phyloP scores from a whole-genome alignment of 1,140 invertebrate genomes.

The Thalassaphorura encarpata region DNA sequence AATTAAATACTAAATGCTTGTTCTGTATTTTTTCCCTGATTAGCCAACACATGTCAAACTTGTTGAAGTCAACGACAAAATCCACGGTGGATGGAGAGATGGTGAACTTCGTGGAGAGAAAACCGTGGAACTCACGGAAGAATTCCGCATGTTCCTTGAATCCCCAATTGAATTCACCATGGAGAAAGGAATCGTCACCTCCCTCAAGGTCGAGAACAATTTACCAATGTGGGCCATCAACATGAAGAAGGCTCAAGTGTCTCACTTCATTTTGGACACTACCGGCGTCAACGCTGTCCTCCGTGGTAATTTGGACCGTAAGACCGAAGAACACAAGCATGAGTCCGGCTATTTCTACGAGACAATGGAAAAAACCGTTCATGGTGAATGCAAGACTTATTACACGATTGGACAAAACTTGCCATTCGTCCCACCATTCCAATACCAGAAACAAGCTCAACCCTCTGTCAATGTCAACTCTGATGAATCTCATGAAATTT shows the following conservation, averaged over 20 bases:
- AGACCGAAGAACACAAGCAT: conserved; percentile 20
- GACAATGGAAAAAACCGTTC: conserved; percentile 23
- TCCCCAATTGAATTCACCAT: conserved; percentile 12
- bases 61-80: conserved; percentile 19
- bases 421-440: conserved; percentile 17
- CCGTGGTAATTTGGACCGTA: conserved; percentile 29
- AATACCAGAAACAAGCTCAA: conserved; percentile 15
- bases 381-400: conserved; percentile 25
- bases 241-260: conserved; percentile 27
- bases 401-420: conserved; percentile 30
- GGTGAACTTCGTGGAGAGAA: conserved; percentile 9
- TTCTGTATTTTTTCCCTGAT: conserved; percentile 1
- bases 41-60: conserved; percentile 17
- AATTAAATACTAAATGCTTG: no score
- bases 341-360: conserved; percentile 30
- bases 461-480: background rate
- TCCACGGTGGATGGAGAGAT: conserved; percentile 17
- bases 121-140: background rate
- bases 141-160: conserved; percentile 18
- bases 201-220: conserved; percentile 12
- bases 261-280: conserved; percentile 21
- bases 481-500: background rate
- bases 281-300: conserved; percentile 14
- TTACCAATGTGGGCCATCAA: conserved; percentile 21
- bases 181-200: conserved; percentile 17